phyloP scores from a whole-genome alignment of 92 coral and sea anemone genomes.

The Galaxea fascicularis region DNA sequence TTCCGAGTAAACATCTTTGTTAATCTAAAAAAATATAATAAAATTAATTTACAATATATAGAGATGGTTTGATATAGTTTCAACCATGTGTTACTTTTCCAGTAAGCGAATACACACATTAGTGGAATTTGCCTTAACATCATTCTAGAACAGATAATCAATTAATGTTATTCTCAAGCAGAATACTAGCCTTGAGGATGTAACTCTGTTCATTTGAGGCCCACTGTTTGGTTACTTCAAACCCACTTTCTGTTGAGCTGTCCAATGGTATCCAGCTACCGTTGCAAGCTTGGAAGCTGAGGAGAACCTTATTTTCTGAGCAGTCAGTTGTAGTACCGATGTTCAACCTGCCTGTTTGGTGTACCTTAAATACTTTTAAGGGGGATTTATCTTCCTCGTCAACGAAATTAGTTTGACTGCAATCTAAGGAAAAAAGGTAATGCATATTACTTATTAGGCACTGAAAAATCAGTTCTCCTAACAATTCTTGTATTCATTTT shows the following conservation, averaged over 20 bases:
- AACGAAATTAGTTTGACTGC: neutral
- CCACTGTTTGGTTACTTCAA: neutral
- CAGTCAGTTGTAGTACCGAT: neutral
- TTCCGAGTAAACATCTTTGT: neutral
- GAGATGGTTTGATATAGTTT: too few species aligned
- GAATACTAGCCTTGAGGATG: neutral
- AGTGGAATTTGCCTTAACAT: too few species aligned
- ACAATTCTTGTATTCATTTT: too few species aligned
- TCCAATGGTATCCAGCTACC: neutral
- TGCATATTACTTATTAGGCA: neutral
- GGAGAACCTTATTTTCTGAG: neutral
- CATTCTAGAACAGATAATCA: too few species aligned
- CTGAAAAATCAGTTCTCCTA: too few species aligned
- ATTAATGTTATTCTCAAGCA: too few species aligned
- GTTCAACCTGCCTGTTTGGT: neutral
- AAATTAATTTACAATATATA: too few species aligned
- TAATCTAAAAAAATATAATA: neutral
- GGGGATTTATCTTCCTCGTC: neutral
- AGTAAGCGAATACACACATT: too few species aligned
- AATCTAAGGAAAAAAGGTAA: neutral
- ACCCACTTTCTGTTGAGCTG: neutral
- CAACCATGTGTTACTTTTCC: too few species aligned
- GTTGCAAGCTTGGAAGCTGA: constrained; percentile 10
- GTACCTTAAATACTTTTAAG: neutral
- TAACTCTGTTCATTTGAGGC: neutral